Percentiles rank a stretch among this genome's conserved stretches.
Conservation (phyloP, 2,113 vertebrate species). For the Gymnorhina tibicen region DNA sequence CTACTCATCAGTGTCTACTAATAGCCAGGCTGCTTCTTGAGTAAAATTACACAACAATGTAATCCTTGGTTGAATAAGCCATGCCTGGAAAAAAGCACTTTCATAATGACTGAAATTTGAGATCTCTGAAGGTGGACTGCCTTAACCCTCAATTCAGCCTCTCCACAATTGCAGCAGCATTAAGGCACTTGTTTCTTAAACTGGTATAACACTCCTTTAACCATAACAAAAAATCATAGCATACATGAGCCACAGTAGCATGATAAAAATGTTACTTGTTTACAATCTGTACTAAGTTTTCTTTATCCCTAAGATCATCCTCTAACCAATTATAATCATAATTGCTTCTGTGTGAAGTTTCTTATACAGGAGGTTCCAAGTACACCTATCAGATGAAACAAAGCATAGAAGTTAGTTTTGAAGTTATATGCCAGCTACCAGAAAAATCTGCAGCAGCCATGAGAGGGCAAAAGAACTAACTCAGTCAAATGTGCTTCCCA, state of each 20-base stretch:
- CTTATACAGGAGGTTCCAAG: not conserved
- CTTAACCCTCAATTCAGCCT: not conserved
- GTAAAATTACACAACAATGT: not conserved
- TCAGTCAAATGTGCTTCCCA: not conserved
- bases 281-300: not conserved
- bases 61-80: not conserved
- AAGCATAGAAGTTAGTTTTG: not conserved
- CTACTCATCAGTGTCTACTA: not conserved
- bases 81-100: not conserved
- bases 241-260: accelerated
- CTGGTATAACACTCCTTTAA: not conserved
- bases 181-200: not conserved
- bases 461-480: not conserved
- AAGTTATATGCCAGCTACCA: not conserved
- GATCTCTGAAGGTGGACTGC: not conserved
- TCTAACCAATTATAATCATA: not conserved
- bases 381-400: not conserved
- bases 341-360: not conserved
- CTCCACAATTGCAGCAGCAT: not conserved
- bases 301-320: not conserved
- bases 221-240: not conserved
- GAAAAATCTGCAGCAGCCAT: not conserved
- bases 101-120: not conserved
- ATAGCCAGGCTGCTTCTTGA: not conserved
- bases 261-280: not conserved